Evolutionary conservation across 1,140 invertebrate genomes (phyloP).

Genomic region (Hypsibius dujardini): DNA sequence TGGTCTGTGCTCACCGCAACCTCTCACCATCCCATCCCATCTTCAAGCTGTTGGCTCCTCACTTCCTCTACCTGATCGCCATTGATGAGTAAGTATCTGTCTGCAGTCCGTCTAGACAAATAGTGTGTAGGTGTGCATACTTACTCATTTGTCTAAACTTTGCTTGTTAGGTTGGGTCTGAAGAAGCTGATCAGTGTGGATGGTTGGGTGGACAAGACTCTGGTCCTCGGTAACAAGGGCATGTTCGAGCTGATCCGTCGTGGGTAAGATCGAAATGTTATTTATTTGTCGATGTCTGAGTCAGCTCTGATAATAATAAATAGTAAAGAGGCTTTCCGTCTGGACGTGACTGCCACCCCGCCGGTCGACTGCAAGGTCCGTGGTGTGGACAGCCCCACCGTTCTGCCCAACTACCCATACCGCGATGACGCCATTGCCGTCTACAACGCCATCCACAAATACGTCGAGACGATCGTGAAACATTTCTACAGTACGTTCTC

Average conservation of each 20-base stretch:
- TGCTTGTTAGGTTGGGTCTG: conserved; percentile 31
- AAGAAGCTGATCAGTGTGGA: no score
- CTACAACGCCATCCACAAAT: conserved; percentile 33
- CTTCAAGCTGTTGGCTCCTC: conserved; percentile 36
- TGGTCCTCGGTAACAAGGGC: conserved; percentile 34
- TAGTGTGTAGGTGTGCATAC: not conserved
- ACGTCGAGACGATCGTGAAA: conserved; percentile 33
- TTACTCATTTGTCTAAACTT: no score
- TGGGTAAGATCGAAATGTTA: not conserved
- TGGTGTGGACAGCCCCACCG: conserved; percentile 30
- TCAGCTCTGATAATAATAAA: no score
- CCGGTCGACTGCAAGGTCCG: conserved; percentile 28
- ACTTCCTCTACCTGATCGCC: conserved; percentile 36
- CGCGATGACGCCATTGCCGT: conserved; percentile 36
- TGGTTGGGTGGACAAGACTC: conserved; percentile 38
- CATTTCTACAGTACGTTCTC: conserved; percentile 32
- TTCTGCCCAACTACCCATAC: conserved; percentile 37
- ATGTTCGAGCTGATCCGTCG: conserved; percentile 34
- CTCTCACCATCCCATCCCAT: conserved; percentile 36
- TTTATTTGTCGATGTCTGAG: no score
- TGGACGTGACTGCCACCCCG: conserved; percentile 29
- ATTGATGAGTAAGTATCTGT: conserved; percentile 31
- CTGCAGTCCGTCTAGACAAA: no score
- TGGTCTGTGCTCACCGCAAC: conserved; percentile 33
- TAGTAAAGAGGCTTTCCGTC: conserved; percentile 25